Conservation (phyloP, 2,888 invertebrate species). For the Stegophylla sp. region DNA sequence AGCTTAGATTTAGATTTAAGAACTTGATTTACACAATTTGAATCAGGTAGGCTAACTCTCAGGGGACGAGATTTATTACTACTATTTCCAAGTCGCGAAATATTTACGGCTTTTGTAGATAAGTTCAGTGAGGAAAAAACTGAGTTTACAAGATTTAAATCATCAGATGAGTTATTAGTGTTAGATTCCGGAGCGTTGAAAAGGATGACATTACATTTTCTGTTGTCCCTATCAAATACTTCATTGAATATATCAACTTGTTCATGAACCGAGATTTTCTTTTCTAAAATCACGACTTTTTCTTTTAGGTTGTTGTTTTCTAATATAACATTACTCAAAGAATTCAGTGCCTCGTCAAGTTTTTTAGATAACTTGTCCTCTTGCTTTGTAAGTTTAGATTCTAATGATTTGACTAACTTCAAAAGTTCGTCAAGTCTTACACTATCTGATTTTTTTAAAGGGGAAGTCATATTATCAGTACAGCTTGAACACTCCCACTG, state of each 20-base stretch:
- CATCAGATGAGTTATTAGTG: not conserved
- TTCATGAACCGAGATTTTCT: not conserved
- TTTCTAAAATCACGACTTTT: not conserved
- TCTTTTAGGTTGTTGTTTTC: not conserved
- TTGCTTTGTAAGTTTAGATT: not conserved
- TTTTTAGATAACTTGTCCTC: not conserved
- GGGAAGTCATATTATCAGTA: not conserved
- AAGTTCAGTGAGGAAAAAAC: not conserved
- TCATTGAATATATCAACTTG: not conserved
- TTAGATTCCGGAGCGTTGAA: not conserved
- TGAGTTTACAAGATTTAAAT: conserved; percentile 4
- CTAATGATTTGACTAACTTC: not conserved
- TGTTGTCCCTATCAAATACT: not conserved
- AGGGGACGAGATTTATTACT: not conserved
- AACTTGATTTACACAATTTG: not conserved
- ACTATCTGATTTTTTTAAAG: not conserved
- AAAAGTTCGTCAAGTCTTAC: not conserved
- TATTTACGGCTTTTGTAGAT: not conserved
- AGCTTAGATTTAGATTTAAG: not conserved
- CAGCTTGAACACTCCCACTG: not conserved
- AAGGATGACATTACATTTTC: not conserved
- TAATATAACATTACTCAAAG: not conserved
- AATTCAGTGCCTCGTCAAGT: not conserved
- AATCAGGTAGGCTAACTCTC: not conserved
- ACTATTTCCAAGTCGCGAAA: not conserved